Evolutionary conservation across 1,140 invertebrate species (phyloP).

Genomic region (Bombus soroeensis): DNA sequence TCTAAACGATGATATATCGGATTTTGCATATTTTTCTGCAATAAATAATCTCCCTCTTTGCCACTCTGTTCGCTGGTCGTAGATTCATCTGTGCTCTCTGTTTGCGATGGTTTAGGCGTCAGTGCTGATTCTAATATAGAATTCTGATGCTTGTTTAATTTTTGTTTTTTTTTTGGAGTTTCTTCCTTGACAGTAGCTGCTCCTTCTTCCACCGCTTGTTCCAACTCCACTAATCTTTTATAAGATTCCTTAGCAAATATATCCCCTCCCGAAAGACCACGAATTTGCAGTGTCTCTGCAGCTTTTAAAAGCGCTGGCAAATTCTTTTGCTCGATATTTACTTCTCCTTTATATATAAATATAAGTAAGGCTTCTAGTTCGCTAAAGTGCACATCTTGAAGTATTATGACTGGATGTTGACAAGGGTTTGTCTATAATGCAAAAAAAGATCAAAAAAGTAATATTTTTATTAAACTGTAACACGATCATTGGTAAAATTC

Average conservation of each 20-base stretch:
- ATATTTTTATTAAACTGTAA: not conserved
- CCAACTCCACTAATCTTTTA: slow-evolving; percentile 73
- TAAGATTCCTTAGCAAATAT: slow-evolving; percentile 78
- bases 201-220: slow-evolving; percentile 67
- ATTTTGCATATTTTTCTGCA: slow-evolving; percentile 67
- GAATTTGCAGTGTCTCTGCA: slow-evolving; percentile 86
- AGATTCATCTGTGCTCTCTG: slow-evolving; percentile 67
- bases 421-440: slow-evolving; percentile 85
- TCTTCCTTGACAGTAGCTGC: slow-evolving; percentile 55
- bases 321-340: slow-evolving; percentile 87
- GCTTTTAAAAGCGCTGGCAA: slow-evolving; percentile 85
- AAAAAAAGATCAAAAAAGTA: slow-evolving; percentile 54
- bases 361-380: slow-evolving; percentile 85
- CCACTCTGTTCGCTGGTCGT: slow-evolving; percentile 70
- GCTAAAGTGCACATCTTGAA: slow-evolving; percentile 86
- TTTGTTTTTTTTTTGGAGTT: slow-evolving; percentile 74
- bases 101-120: slow-evolving; percentile 67
- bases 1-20: slow-evolving; percentile 75
- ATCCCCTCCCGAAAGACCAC: slow-evolving; percentile 84
- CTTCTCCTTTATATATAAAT: slow-evolving; percentile 88
- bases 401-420: slow-evolving; percentile 87
- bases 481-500: not conserved
- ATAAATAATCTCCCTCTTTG: slow-evolving; percentile 68
- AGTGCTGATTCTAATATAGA: slow-evolving; percentile 76
- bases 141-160: slow-evolving; percentile 66